phyloP scores from a whole-genome alignment of 2,797 vertebrate genomes.

The Xerus rutilus region DNA sequence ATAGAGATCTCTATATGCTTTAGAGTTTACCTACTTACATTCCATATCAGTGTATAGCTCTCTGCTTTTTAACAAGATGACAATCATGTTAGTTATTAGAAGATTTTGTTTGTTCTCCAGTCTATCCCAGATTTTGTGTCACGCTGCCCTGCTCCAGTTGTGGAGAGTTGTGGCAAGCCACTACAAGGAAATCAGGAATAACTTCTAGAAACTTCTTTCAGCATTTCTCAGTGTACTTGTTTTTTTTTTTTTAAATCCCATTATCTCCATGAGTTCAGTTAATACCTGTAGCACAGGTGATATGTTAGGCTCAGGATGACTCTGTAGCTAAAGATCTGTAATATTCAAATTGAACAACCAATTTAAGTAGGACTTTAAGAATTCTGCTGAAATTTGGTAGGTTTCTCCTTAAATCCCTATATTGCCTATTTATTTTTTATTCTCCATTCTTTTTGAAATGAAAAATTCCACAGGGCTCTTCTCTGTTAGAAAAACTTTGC shows the following conservation, averaged over 20 bases:
- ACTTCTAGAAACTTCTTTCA: neutral
- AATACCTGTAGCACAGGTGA: neutral
- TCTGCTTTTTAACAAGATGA: too few species aligned
- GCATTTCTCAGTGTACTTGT: accelerated
- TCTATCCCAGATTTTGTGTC: neutral
- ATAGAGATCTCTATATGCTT: neutral
- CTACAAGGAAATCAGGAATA: neutral
- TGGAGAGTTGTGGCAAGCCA: accelerated
- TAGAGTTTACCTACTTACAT: neutral
- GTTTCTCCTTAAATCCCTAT: neutral
- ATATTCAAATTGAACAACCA: neutral
- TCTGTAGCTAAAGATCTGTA: neutral
- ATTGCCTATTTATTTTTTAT: neutral
- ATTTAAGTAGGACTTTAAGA: neutral
- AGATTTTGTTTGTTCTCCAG: neutral
- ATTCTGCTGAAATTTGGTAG: neutral
- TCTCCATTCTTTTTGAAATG: neutral
- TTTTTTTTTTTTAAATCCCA: neutral
- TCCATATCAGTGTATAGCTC: neutral
- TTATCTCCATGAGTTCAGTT: neutral
- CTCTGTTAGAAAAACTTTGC: neutral
- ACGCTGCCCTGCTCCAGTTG: accelerated
- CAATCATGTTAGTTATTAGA: neutral
- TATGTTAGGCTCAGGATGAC: neutral
- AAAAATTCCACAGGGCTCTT: neutral